A percentile compares a stretch with the other conserved stretches of the same genome.
These are phyloP conservation scores for Paratilapia polleni DNA, from an alignment of 2,113 vertebrate species.

Conservation along the genomic window DNA sequence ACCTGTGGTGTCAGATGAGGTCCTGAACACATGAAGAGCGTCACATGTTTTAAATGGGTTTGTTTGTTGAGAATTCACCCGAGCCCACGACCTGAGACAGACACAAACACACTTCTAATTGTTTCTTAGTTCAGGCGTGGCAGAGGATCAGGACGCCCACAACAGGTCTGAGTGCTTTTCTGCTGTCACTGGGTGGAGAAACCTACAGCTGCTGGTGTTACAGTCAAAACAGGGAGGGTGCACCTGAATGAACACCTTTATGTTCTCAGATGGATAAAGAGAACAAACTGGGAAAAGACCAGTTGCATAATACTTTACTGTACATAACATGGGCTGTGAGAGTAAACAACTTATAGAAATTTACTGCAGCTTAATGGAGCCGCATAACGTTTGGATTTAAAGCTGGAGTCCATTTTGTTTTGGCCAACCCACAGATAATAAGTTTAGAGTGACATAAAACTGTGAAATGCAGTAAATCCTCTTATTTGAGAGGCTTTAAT, in stretches of 20 bases:
- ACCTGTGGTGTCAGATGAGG: neutral
- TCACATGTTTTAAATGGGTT: rapidly evolving
- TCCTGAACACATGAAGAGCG: too few relatives aligned
- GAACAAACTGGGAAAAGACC: neutral
- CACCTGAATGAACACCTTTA: rapidly evolving
- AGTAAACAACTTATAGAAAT: neutral
- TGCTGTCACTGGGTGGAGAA: neutral
- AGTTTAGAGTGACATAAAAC: neutral
- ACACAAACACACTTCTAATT: rapidly evolving
- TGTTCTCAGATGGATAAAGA: neutral
- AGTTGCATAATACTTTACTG: neutral
- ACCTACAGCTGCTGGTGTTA: neutral
- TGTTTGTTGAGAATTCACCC: neutral
- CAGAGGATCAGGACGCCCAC: neutral
- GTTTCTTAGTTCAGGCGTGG: constrained; percentile 1
- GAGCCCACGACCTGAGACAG: neutral
- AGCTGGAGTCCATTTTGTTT: neutral
- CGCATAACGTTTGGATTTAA: neutral
- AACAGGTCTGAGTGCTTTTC: neutral
- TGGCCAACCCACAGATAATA: neutral
- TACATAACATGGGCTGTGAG: neutral
- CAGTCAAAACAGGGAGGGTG: neutral
- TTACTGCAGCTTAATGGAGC: neutral
- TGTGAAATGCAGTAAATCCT: neutral
- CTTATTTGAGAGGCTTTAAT: neutral